Conservation (phyloP, 37 sponge, comb jelly and placozoan genomes). For the Eunapius fragilis region DNA sequence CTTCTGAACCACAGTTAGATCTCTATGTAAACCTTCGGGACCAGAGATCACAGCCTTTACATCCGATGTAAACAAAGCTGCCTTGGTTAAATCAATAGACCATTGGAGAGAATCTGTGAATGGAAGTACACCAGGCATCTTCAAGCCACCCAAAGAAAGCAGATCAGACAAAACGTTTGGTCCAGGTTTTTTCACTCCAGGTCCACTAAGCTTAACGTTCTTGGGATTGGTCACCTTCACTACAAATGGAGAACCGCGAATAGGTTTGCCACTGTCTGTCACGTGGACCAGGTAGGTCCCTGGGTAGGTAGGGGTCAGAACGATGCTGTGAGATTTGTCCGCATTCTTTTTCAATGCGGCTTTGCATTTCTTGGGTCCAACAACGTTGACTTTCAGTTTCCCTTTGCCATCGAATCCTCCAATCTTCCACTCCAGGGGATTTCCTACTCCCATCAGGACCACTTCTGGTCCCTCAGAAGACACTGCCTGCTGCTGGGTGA, state of each 20-base stretch:
- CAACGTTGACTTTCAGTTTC: not conserved
- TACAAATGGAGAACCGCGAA: constrained; percentile 28
- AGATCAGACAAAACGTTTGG: not conserved
- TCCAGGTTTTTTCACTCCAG: not conserved
- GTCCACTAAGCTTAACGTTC: not conserved
- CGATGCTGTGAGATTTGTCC: not conserved
- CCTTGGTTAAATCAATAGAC: not conserved
- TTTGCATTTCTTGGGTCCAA: not conserved
- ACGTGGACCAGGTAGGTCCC: constrained; percentile 8
- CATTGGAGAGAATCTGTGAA: not conserved
- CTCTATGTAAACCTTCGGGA: not conserved
- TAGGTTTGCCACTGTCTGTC: constrained; percentile 6
- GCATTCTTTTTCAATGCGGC: not conserved
- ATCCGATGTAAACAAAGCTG: not conserved
- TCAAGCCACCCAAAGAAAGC: not conserved
- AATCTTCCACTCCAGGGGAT: not conserved
- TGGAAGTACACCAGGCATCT: not conserved
- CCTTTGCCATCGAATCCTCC: not conserved
- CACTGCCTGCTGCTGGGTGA: not conserved
- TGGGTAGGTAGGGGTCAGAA: not conserved
- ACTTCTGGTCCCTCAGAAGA: not conserved
- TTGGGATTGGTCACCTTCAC: constrained; percentile 20
- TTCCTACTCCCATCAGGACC: not conserved
- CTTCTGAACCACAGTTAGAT: not conserved
- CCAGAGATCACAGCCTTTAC: not conserved